Evolutionary conservation across 2,797 vertebrate species (phyloP), one percentile per base, ranked within the genome.

Genomic region (Sparus aurata): DNA sequence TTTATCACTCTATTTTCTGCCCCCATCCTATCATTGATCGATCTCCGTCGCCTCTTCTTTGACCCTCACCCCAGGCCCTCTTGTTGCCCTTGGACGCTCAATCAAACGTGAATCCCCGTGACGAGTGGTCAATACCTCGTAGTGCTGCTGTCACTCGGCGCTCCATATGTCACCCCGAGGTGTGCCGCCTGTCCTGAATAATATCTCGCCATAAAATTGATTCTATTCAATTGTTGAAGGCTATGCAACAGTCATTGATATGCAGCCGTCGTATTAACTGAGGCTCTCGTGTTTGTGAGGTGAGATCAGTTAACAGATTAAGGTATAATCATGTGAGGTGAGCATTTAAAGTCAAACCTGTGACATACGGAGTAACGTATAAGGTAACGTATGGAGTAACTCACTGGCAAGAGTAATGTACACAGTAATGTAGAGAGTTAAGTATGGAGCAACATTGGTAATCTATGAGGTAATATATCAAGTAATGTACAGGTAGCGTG

Each of bases 71-170:
- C 27, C 7, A 15, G 63, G n/a, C 47, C 18, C 47, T 64, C 54
- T 71, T 65, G 62, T 63, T 54, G 55, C 38, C 49, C 65, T 45
- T 3, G 45, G 62, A 62, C 54, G 23, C 67, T 81, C 72, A 83
- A 87, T 87, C 74, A 82, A 69, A 61, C 1, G 7, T 38, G 72
- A 52, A 76, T 63, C 59, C 63, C 62, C 45, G 57, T 4, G 73
- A 77, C 57, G 45, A 50, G 41, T 0, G 52, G 55, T 85, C 87
- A 79, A 81, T 91, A 81, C 72, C 69, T 76, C 74, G 77, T 30
- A 34, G 60, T 25, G 75, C 76, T 25, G 70, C 80, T 63, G 80
- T 81, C 78, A 58, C 75, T 49, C 55, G 3, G 0, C 5, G 41
- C 74, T 63, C 73, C 73, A 77, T 85, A 57, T 70, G 61, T 83